A percentile compares a stretch with the other conserved stretches of the same genome.
Evolutionary conservation across 2,113 vertebrate species (phyloP).

Genomic region (Vidua chalybeata): DNA sequence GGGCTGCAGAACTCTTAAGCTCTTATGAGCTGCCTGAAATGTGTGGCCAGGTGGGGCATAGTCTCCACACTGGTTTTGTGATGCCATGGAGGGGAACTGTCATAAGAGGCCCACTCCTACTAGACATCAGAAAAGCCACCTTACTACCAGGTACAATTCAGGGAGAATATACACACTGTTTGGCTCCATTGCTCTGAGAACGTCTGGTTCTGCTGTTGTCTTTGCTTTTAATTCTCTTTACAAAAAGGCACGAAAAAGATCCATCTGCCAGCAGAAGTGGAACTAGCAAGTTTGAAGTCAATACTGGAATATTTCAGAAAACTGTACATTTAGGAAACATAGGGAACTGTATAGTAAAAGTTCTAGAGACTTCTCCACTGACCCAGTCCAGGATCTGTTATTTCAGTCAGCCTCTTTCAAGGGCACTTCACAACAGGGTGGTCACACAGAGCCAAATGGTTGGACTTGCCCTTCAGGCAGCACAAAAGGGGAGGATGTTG

Average conservation of each 20-base stretch:
- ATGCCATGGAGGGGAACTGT: background rate
- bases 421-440: background rate
- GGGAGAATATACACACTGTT: background rate
- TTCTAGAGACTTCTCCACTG: background rate
- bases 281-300: background rate
- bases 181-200: background rate
- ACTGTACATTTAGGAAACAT: background rate
- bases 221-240: background rate
- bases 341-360: background rate
- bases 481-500: background rate
- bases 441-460: background rate
- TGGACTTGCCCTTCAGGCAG: background rate
- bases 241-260: background rate
- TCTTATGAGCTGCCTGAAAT: background rate
- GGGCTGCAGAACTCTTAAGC: background rate
- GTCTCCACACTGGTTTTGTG: background rate
- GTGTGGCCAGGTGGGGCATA: background rate
- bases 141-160: background rate
- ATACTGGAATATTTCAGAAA: background rate
- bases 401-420: background rate
- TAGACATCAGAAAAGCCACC: background rate
- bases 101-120: background rate
- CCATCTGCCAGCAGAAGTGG: background rate
- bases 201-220: background rate
- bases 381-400: background rate